Evolutionary conservation across 2,888 invertebrate genomes (phyloP).

Genomic region (Calliscelio sp.): DNA sequence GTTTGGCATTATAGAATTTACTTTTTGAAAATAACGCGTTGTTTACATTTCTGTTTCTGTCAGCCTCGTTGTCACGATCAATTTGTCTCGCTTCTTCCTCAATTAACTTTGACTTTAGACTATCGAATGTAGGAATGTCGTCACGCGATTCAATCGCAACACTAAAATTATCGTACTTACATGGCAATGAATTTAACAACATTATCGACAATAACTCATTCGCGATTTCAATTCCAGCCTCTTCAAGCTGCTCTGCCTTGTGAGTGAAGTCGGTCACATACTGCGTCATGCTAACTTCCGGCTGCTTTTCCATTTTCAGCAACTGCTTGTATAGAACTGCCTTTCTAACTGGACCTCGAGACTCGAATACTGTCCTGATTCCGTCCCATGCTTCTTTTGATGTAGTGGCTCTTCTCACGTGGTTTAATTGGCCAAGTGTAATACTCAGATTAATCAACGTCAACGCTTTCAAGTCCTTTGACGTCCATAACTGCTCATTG

Average conservation of each 20-base stretch:
- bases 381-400: conserved; percentile 30
- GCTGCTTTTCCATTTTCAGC: conserved; percentile 63
- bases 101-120: conserved; percentile 59
- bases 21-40: conserved; percentile 21
- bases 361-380: conserved; percentile 53
- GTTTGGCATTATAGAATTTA: background rate
- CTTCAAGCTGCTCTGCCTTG: conserved; percentile 42
- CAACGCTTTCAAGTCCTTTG: conserved; percentile 47
- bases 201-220: conserved; percentile 72
- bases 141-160: conserved; percentile 33
- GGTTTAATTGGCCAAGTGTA: conserved; percentile 36
- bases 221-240: conserved; percentile 65
- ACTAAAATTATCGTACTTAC: conserved; percentile 68
- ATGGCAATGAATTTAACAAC: conserved; percentile 67
- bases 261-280: conserved; percentile 60
- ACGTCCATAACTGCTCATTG: background rate
- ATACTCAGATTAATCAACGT: conserved; percentile 61
- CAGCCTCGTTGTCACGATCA: conserved; percentile 5
- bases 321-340: conserved; percentile 45
- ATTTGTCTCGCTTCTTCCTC: conserved; percentile 56
- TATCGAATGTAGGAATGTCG: conserved; percentile 44
- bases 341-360: conserved; percentile 71
- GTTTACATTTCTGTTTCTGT: conserved; percentile 2
- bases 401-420: conserved; percentile 8
- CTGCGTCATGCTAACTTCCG: conserved; percentile 53